Percentiles rank a stretch among this genome's conserved stretches.
phyloP scores from a whole-genome alignment of 1,140 invertebrate species.

The Bradysia coprophila region DNA sequence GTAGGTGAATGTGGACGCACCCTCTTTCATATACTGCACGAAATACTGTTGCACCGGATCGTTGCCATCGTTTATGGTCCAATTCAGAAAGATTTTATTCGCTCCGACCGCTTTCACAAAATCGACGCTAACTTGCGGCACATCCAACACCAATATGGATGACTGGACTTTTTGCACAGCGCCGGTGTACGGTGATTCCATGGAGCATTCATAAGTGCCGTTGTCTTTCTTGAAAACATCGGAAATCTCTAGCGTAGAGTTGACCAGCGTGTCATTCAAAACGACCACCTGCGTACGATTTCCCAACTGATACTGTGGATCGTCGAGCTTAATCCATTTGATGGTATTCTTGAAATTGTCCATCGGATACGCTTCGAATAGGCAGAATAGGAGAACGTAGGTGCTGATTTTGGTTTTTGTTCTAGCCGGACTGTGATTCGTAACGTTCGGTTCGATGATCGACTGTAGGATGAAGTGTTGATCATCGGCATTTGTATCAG shows the following conservation, averaged over 20 bases:
- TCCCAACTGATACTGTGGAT: slow-evolving; percentile 18
- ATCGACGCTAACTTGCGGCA: slow-evolving; percentile 49
- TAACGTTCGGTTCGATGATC: slow-evolving; percentile 25
- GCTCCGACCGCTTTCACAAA: slow-evolving; percentile 55
- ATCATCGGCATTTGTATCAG: slow-evolving; percentile 9
- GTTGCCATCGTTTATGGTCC: slow-evolving; percentile 63
- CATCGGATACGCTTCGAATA: slow-evolving; percentile 36
- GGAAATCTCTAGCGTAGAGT: slow-evolving; percentile 30
- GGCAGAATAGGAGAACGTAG: slow-evolving; percentile 28
- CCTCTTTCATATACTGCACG: slow-evolving; percentile 38
- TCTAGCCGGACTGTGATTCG: slow-evolving; percentile 23
- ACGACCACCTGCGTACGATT: slow-evolving; percentile 14
- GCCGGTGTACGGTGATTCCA: slow-evolving; percentile 11
- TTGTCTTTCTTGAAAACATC: slow-evolving; percentile 42
- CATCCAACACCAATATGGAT: slow-evolving; percentile 41
- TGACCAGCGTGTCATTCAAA: slow-evolving; percentile 34
- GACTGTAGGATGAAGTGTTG: slow-evolving; percentile 17
- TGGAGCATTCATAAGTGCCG: slow-evolving; percentile 38
- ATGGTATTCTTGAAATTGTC: slow-evolving; percentile 22
- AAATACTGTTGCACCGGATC: slow-evolving; percentile 43
- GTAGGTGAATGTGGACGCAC: slow-evolving; percentile 25
- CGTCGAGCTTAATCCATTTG: slow-evolving; percentile 35
- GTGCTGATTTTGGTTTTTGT: slow-evolving; percentile 29
- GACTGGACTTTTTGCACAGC: slow-evolving; percentile 12
- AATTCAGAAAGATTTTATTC: slow-evolving; percentile 57